Conservation (phyloP, 2,797 vertebrate species). For the Huso huso region DNA sequence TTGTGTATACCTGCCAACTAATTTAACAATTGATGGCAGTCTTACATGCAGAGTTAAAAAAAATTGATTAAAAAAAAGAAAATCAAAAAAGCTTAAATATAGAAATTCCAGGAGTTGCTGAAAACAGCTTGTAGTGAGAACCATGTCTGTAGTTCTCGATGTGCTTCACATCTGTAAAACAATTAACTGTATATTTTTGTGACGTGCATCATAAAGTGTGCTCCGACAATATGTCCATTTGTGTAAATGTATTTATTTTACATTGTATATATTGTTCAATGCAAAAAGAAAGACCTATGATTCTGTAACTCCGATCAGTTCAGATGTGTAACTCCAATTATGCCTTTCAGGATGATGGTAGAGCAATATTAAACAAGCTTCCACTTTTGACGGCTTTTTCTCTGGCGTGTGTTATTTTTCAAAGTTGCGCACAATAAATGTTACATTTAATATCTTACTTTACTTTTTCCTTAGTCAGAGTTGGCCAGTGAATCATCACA, state of each 20-base stretch:
- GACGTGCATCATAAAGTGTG: slow-evolving; percentile 99
- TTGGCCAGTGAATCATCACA: no score
- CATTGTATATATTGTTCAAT: slow-evolving; percentile 99
- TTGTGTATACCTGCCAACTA: slow-evolving; percentile 80
- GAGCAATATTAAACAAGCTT: slow-evolving; percentile 99
- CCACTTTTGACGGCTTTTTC: slow-evolving; percentile 86
- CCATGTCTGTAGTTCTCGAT: slow-evolving; percentile 98
- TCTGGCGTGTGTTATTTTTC: slow-evolving; percentile 45
- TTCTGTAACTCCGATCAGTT: slow-evolving; percentile 99
- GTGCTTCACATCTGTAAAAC: slow-evolving; percentile 98
- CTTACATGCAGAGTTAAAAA: slow-evolving; percentile 64
- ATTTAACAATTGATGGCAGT: slow-evolving; percentile 72
- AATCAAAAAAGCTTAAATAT: neutral
- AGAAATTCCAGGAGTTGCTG: slow-evolving; percentile 73
- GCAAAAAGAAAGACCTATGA: slow-evolving; percentile 99
- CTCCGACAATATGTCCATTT: slow-evolving; percentile 99
- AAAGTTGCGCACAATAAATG: no score
- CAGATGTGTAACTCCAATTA: slow-evolving; percentile 99
- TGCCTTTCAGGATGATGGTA: slow-evolving; percentile 99
- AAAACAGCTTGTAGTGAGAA: slow-evolving; percentile 87
- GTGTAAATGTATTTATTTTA: slow-evolving; percentile 99
- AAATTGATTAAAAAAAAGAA: slow-evolving; percentile 56
- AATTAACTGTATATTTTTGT: slow-evolving; percentile 99
- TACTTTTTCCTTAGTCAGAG: no score
- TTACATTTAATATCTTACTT: no score